These are phyloP conservation scores for human DNA, from an alignment of 2,113 vertebrate genomes.

Conservation along the genomic window DNA sequence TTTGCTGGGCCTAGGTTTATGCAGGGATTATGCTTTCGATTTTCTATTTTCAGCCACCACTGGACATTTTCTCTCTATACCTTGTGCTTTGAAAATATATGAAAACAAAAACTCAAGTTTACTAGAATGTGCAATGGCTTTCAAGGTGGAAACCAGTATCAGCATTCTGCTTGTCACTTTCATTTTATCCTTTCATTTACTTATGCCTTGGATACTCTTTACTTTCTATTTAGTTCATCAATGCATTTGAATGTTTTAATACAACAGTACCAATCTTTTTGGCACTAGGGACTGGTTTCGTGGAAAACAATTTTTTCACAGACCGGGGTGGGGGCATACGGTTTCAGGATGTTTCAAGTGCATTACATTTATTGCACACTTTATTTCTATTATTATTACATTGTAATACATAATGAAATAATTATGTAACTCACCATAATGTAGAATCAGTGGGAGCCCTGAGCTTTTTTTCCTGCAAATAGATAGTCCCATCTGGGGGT, in stretches of 20 bases:
- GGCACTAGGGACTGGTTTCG: too few species aligned
- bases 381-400: too few species aligned
- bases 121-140: background rate
- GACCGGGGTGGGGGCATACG: too few species aligned
- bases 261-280: too few species aligned
- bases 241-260: conserved; percentile 14
- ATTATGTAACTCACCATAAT: too few species aligned
- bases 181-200: background rate
- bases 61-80: background rate
- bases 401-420: too few species aligned
- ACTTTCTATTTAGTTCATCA: conserved; percentile 17
- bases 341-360: too few species aligned
- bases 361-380: too few species aligned
- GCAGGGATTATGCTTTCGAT: background rate
- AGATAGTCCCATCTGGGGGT: too few species aligned
- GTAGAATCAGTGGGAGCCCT: too few species aligned
- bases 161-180: background rate
- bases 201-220: background rate
- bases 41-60: background rate
- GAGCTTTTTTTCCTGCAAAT: too few species aligned
- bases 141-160: background rate
- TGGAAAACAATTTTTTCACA: too few species aligned
- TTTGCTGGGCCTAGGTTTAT: background rate
- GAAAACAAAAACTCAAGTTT: background rate
- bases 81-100: background rate